Conservation (phyloP, 1,140 invertebrate genomes). For the Bombus superbus region DNA sequence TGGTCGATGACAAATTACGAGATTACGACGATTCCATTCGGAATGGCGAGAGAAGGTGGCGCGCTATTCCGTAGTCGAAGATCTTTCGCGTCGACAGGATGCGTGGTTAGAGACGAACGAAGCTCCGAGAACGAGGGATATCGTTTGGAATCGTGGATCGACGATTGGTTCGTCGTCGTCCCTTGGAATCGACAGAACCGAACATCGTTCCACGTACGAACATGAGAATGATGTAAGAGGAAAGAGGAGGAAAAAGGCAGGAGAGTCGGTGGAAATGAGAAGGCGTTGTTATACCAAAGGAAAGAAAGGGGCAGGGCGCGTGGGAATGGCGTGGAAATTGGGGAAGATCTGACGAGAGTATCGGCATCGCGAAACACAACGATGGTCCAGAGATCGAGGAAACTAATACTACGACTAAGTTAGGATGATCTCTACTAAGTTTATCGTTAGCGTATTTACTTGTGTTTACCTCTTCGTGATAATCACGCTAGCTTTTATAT, state of each 20-base stretch:
- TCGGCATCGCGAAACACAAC: constrained; percentile 45
- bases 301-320: background rate
- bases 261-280: background rate
- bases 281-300: no score
- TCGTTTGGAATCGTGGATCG: background rate
- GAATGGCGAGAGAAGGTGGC: background rate
- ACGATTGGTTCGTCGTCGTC: background rate
- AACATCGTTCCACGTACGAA: background rate
- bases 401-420: constrained; percentile 68
- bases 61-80: background rate
- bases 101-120: background rate
- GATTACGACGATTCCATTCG: background rate
- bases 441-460: constrained; percentile 63
- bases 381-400: constrained; percentile 73
- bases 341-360: background rate
- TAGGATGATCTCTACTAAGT: constrained; percentile 34
- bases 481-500: constrained; percentile 56
- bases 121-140: no score
- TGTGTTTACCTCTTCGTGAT: constrained; percentile 24
- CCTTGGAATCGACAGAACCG: background rate
- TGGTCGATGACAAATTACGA: background rate
- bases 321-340: background rate
- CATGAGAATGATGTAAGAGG: background rate
- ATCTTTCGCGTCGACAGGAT: background rate
- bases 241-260: background rate